A percentile compares a stretch with the other conserved stretches of the same genome.
Conservation (phyloP, 2,113 vertebrate genomes). For the Sinocyclocheilus grahami region DNA sequence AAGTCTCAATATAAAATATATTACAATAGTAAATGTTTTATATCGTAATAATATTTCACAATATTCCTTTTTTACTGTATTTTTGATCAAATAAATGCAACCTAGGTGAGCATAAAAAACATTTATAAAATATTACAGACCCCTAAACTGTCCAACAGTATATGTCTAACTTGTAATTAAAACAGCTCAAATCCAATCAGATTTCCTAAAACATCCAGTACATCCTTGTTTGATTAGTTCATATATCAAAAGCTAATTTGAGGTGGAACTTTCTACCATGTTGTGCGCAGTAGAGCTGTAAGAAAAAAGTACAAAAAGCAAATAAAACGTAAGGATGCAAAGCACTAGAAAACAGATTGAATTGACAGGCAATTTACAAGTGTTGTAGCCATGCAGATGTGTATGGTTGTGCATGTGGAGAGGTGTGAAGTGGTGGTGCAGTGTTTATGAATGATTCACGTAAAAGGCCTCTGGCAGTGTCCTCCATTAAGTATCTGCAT, state of each 20-base stretch:
- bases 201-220: not conserved
- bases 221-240: not conserved
- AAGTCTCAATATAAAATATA: too few species aligned
- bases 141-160: not conserved
- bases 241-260: not conserved
- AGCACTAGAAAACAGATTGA: not conserved
- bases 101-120: not conserved
- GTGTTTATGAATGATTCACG: constrained; percentile 12
- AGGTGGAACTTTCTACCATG: too few species aligned
- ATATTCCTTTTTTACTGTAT: not conserved
- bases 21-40: too few species aligned
- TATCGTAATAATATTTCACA: too few species aligned
- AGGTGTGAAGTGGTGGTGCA: not conserved
- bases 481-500: not conserved
- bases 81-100: not conserved
- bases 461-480: not conserved
- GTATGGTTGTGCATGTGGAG: not conserved
- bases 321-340: not conserved
- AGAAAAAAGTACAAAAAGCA: not conserved
- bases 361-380: not conserved
- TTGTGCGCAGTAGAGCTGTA: too few species aligned
- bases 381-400: not conserved
- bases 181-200: not conserved
- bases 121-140: not conserved
- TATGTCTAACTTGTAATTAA: not conserved